Base-by-base conservation (phyloP, 2,113 vertebrate genomes). In the Candoia aspera region DNA sequence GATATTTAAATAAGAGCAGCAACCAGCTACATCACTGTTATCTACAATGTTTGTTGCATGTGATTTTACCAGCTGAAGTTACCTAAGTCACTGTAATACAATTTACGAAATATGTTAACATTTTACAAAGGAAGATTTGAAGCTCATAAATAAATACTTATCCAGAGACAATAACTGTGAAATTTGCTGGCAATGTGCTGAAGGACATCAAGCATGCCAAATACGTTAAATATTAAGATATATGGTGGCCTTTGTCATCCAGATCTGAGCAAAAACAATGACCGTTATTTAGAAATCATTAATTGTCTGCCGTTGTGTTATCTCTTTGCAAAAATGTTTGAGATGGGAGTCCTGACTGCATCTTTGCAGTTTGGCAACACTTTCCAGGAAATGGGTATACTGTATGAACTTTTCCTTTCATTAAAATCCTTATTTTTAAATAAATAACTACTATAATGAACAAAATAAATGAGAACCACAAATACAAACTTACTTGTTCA, bases 401-500 rank as follows among this genome's bases (percentile, higher is more conserved):
- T 92, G 64, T 12, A 57, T 62, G 9, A n/a, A 73, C 23, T 49
- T 93, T 91, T 94, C 53, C 53, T 33, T 1, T 19, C 93, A 53
- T 87, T 93, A 64, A 26, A 26, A 6, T n/a, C 19, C 83, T 58
- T 89, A 79, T 21, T 79, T 79, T 79, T 42, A 42, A 42, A 79
- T 79, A 79, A 60, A 59, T 89, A 2, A 0, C 64, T 26, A 29
- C 33, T 90, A n/a, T 88, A 8, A 2, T 88, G 59, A 10, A n/a
- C 89, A 85, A 12, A 55, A 29, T 53, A 64, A 55, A 53, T 29
- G 42, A 94, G 89, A 62, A 49, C 29, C 87, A 88, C 86, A 92
- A 86, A 85, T 42, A 26, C 29, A 26, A 88, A 98, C 99, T 99
- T 98, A 99, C 99, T 99, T 99, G 98, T 99, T 99, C 97, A 99